Evolutionary conservation across 2,113 vertebrate genomes (phyloP).

Genomic region (Pithys albifrons): DNA sequence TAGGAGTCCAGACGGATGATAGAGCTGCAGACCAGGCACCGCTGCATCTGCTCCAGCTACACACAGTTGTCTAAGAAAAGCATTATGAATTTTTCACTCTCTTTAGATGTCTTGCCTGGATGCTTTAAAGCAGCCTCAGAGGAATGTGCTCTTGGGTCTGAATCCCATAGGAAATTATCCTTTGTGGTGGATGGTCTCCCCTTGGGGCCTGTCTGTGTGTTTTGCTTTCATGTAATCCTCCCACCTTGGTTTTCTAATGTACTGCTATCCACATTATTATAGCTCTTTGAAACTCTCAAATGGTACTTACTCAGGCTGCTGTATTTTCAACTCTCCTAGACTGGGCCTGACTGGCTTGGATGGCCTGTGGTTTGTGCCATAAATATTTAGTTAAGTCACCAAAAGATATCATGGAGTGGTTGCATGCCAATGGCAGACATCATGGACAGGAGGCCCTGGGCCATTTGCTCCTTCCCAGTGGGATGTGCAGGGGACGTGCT

Average conservation of each 20-base stretch:
- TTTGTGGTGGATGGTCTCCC: conserved; percentile 62
- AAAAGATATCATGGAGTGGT: neutral
- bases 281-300: conserved; percentile 61
- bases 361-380: conserved; percentile 6
- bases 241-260: conserved; percentile 61
- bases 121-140: conserved; percentile 65
- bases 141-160: conserved; percentile 57
- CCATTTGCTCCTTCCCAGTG: neutral
- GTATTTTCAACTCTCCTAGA: conserved; percentile 35
- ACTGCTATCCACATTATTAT: conserved; percentile 56
- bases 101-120: conserved; percentile 62
- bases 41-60: conserved; percentile 41
- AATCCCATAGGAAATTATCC: conserved; percentile 65
- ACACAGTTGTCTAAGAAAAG: conserved; percentile 19
- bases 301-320: conserved; percentile 35
- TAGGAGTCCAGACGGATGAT: conserved; percentile 38
- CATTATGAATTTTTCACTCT: conserved; percentile 50
- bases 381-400: conserved; percentile 45
- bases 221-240: conserved; percentile 66
- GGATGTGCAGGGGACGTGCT: neutral
- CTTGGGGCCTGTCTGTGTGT: conserved; percentile 60
- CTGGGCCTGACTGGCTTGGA: conserved; percentile 18
- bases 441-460: accelerated
- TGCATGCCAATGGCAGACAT: neutral
- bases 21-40: conserved; percentile 23